phyloP scores from a whole-genome alignment of 2,888 invertebrate species.

The Plagodis pulveraria region DNA sequence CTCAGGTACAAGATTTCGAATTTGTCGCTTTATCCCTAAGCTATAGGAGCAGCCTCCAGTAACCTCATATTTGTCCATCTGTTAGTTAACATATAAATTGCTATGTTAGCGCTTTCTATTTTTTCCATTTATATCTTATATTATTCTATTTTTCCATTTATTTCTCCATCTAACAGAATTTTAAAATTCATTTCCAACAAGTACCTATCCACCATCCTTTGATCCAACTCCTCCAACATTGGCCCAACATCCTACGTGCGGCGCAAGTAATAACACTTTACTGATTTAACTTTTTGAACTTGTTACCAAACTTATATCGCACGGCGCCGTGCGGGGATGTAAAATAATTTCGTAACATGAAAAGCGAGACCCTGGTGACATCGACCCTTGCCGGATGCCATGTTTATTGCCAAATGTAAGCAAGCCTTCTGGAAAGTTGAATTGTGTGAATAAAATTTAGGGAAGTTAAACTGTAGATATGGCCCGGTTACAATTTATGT shows the following conservation, averaged over 20 bases:
- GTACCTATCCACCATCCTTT: neutral
- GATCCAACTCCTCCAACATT: neutral
- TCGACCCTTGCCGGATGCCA: constrained; percentile 17
- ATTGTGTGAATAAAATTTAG: constrained; percentile 2
- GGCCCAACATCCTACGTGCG: constrained; percentile 22
- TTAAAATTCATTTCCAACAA: no score
- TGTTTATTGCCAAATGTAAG: constrained; percentile 30
- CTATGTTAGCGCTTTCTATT: no score
- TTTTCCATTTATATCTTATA: no score
- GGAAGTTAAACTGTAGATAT: neutral
- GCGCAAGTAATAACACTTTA: constrained; percentile 37
- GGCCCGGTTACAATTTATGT: no score
- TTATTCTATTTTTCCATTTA: no score
- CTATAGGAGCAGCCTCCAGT: no score
- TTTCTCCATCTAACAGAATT: no score
- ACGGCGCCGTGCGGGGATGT: constrained; percentile 35
- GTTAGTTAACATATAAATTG: no score
- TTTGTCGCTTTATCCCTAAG: no score
- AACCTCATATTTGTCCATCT: no score
- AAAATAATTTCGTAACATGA: constrained; percentile 39
- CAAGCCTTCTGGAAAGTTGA: constrained; percentile 1
- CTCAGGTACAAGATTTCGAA: no score
- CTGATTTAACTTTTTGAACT: constrained; percentile 50
- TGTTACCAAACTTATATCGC: constrained; percentile 41
- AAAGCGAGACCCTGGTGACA: constrained; percentile 28